Evolutionary conservation across 2,888 invertebrate species (phyloP), one percentile per base, ranked within the genome.

Genomic region (Arctia plantaginis): DNA sequence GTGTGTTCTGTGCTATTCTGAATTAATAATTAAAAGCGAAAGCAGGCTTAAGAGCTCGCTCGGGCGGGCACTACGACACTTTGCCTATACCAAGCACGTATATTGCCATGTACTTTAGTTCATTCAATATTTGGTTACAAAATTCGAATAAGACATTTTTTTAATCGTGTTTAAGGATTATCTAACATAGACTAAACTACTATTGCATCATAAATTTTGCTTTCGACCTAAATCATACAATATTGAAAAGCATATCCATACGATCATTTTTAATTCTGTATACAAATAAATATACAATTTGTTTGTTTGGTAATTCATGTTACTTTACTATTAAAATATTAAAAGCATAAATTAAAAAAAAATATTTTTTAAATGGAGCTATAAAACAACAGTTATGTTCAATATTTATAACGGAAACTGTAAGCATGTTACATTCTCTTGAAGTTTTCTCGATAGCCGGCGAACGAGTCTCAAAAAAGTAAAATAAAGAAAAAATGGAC

Each of bases 21-120:
- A 90, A 89, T 91, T 88, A 91, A 89, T 91, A 89, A 90, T 90
- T 89, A 89, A 89, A 82, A 84, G 85, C 79, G 82, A 86, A 87
- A 88, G 89, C 88, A 83, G 88, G 88, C 89, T 91, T 91, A 90
- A 89, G 89, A 89, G 89, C 88, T 88, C 82, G 82, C 82, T 77
- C 76, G 78, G 80, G 69, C 71, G 75, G 69, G 55, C 72, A 75
- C 69, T 69, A 75, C 72, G 39, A 66, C 55, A 67, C 73, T 70
- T 72, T 73, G 68, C 69, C 13, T 70, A 51, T 73, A 66, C 73
- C 66, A 35, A 35, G 35, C 62, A 27, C 3, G 8, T 69, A 65
- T 44, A 44, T 70, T 66, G 33, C 27, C 27, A 69, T 8, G n/a
- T 69, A 41, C 65, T 30, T 66, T 39, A 51, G 62, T 41, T 62